phyloP scores from a whole-genome alignment of 2,113 vertebrate species.

The Scomber colias region DNA sequence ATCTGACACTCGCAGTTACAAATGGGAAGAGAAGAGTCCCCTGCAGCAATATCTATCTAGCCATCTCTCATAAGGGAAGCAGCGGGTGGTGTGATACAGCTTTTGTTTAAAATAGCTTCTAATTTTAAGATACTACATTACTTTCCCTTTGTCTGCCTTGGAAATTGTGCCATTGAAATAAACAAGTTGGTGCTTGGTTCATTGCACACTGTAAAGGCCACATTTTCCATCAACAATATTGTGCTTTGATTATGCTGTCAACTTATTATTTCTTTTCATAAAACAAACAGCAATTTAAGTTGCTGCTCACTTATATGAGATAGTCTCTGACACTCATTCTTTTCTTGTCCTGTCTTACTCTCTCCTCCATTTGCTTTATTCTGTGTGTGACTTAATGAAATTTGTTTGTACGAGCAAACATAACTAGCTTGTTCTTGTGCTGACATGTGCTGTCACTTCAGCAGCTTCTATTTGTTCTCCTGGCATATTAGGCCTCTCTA shows the following conservation, averaged over 20 bases:
- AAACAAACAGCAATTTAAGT: constrained; percentile 55
- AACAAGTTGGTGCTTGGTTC: constrained; percentile 45
- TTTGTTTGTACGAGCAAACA: constrained; percentile 36
- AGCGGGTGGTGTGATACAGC: background rate
- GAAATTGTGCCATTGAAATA: constrained; percentile 38
- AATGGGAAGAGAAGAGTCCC: no score
- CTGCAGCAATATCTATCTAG: no score
- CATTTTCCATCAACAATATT: constrained; percentile 26
- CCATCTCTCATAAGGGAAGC: background rate
- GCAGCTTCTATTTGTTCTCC: constrained; percentile 41
- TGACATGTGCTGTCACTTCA: constrained; percentile 44
- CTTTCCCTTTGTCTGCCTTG: constrained; percentile 12
- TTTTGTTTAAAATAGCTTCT: constrained; percentile 23
- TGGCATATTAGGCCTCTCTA: constrained; percentile 27
- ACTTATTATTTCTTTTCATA: constrained; percentile 25
- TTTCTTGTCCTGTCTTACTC: background rate
- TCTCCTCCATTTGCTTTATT: constrained; percentile 25
- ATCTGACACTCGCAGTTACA: no score
- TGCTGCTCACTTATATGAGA: constrained; percentile 12
- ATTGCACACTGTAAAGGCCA: constrained; percentile 34
- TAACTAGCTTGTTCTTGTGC: constrained; percentile 21
- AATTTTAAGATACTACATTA: constrained; percentile 15
- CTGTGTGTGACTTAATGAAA: constrained; percentile 33
- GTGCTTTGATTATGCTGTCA: constrained; percentile 65
- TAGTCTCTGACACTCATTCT: background rate